A percentile compares a stretch with the other conserved stretches of the same genome.
phyloP scores from a whole-genome alignment of 64 coral and sea anemone genomes.

The Montipora foliosa region DNA sequence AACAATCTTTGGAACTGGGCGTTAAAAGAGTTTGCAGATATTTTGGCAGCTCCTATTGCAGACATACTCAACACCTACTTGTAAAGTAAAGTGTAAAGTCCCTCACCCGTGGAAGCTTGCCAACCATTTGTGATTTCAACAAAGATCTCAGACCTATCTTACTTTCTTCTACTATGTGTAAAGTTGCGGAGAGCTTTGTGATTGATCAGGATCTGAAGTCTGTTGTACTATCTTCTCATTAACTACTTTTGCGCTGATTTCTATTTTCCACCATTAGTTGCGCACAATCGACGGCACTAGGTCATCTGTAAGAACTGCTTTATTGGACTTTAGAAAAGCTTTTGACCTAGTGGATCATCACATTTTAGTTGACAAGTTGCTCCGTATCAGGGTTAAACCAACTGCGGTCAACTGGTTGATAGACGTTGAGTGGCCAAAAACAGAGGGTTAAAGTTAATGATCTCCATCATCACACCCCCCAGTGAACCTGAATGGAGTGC shows the following conservation, averaged over 20 bases:
- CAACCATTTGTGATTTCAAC: no score
- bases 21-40: no score
- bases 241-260: background rate
- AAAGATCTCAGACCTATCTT: no score
- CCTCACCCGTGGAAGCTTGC: no score
- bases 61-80: no score
- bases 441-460: background rate
- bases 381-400: background rate
- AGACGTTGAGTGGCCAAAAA: background rate
- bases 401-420: background rate
- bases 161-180: background rate
- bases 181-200: background rate
- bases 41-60: no score
- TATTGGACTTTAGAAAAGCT: background rate
- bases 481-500: no score
- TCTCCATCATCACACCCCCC: no score
- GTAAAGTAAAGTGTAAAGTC: no score
- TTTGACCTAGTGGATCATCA: background rate
- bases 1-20: no score
- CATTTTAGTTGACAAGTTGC: background rate
- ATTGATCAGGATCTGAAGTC: background rate
- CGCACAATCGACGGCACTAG: background rate
- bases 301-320: background rate
- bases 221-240: background rate
- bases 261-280: background rate